Evolutionary conservation across 1,140 invertebrate genomes (phyloP).

Genomic region (Drosophila ambigua): DNA sequence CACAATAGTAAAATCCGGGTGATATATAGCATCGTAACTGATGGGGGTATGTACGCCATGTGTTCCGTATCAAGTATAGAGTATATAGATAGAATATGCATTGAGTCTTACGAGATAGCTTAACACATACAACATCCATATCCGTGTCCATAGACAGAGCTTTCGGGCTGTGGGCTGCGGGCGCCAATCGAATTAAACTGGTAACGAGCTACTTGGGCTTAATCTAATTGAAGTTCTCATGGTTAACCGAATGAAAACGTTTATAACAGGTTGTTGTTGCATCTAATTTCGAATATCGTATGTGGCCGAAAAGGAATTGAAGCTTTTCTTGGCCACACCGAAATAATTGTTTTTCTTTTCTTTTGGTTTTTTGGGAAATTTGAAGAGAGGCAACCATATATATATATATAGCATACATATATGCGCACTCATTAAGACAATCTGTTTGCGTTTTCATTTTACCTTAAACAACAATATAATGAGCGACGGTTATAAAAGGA

Average conservation of each 20-base stretch:
- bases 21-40: constrained; percentile 38
- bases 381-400: constrained; percentile 49
- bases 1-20: constrained; percentile 52
- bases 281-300: constrained; percentile 17
- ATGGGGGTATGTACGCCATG: constrained; percentile 45
- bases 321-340: constrained; percentile 42
- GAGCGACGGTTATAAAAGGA: constrained; percentile 59
- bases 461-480: constrained; percentile 70
- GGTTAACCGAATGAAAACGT: constrained; percentile 48
- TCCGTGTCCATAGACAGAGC: constrained; percentile 13
- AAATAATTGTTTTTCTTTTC: constrained; percentile 4
- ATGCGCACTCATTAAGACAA: too few species aligned
- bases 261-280: constrained; percentile 31
- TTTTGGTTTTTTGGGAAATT: constrained; percentile 18
- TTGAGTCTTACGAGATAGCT: constrained; percentile 68
- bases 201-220: constrained; percentile 50
- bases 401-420: too few species aligned
- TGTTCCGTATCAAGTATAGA: constrained; percentile 37
- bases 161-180: constrained; percentile 17
- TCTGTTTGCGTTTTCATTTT: constrained; percentile 47
- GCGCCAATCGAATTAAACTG: constrained; percentile 29
- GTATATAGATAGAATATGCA: constrained; percentile 53
- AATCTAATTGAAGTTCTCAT: constrained; percentile 52
- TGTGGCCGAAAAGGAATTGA: constrained; percentile 52
- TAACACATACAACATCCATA: constrained; percentile 55